phyloP scores from a whole-genome alignment of 2,888 invertebrate species.

The Cylloceria caligata region DNA sequence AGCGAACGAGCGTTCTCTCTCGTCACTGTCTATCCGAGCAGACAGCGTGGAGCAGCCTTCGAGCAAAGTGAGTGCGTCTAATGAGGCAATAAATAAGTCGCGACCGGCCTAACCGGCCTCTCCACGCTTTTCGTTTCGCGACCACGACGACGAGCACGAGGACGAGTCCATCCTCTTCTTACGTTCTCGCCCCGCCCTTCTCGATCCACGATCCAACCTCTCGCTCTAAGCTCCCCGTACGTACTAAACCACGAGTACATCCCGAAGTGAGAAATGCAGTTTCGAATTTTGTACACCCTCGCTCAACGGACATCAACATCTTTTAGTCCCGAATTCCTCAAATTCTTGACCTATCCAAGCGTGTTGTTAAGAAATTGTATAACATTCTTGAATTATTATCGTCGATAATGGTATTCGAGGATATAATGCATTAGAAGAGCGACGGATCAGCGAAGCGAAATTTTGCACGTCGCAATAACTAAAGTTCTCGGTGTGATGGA shows the following conservation, averaged over 20 bases:
- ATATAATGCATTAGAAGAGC: not conserved
- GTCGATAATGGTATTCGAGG: not conserved
- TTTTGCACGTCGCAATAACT: no score
- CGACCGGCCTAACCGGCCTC: slow-evolving; percentile 82
- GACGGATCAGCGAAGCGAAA: not conserved
- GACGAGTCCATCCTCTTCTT: slow-evolving; percentile 80
- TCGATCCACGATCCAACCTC: not conserved
- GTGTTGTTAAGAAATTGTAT: not conserved
- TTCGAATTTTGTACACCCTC: slow-evolving; percentile 31
- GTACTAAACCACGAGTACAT: not conserved
- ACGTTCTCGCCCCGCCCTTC: slow-evolving; percentile 73
- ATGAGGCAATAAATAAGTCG: slow-evolving; percentile 85
- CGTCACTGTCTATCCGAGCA: slow-evolving; percentile 85
- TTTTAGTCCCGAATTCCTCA: slow-evolving; percentile 21
- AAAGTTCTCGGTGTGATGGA: no score
- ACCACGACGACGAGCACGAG: slow-evolving; percentile 72
- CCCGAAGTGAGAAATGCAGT: slow-evolving; percentile 41
- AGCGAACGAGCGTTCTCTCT: slow-evolving; percentile 70
- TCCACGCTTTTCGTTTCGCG: slow-evolving; percentile 82
- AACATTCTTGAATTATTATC: not conserved
- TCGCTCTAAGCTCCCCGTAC: slow-evolving; percentile 25
- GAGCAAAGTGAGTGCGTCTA: slow-evolving; percentile 84
- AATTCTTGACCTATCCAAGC: slow-evolving; percentile 7
- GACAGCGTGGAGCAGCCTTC: slow-evolving; percentile 84
- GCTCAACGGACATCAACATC: slow-evolving; percentile 1